Evolutionary conservation across 2,888 invertebrate genomes (phyloP).

Genomic region (Tryphoninae sp.): DNA sequence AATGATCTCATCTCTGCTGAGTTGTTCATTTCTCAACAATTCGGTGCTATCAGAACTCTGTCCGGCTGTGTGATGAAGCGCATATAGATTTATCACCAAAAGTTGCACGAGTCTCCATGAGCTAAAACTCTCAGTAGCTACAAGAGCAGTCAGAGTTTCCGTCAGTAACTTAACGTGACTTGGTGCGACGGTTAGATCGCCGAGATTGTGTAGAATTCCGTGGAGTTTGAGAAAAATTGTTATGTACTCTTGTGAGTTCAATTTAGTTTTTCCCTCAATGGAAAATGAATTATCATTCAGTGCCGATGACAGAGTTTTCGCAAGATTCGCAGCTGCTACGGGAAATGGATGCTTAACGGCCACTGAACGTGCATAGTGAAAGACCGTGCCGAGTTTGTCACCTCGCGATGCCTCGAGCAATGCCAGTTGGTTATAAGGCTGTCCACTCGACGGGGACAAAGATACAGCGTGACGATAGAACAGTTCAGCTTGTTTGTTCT

Average conservation of each 20-base stretch:
- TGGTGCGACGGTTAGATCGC: slow-evolving; percentile 85
- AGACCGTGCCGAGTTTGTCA: slow-evolving; percentile 91
- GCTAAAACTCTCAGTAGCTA: slow-evolving; percentile 90
- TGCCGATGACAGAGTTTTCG: slow-evolving; percentile 86
- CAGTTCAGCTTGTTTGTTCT: slow-evolving; percentile 90
- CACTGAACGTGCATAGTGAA: slow-evolving; percentile 92
- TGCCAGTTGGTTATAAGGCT: slow-evolving; percentile 95
- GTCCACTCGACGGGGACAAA: slow-evolving; percentile 90
- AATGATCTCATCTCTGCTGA: slow-evolving; percentile 84
- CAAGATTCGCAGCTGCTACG: slow-evolving; percentile 90
- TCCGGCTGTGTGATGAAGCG: slow-evolving; percentile 85
- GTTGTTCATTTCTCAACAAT: slow-evolving; percentile 80
- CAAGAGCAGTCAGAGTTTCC: slow-evolving; percentile 88
- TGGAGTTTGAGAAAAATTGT: slow-evolving; percentile 86
- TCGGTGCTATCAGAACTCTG: slow-evolving; percentile 76
- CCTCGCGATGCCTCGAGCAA: slow-evolving; percentile 91
- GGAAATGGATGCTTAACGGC: slow-evolving; percentile 93
- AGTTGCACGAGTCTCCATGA: slow-evolving; percentile 90
- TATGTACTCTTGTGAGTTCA: slow-evolving; percentile 84
- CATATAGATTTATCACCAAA: slow-evolving; percentile 89
- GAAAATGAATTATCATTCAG: slow-evolving; percentile 79
- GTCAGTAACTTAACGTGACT: slow-evolving; percentile 86
- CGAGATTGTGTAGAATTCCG: slow-evolving; percentile 82
- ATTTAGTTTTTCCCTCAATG: slow-evolving; percentile 82
- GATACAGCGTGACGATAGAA: slow-evolving; percentile 92